Conservation (phyloP, 2,113 vertebrate species). For the Tauraco erythrolophus region DNA sequence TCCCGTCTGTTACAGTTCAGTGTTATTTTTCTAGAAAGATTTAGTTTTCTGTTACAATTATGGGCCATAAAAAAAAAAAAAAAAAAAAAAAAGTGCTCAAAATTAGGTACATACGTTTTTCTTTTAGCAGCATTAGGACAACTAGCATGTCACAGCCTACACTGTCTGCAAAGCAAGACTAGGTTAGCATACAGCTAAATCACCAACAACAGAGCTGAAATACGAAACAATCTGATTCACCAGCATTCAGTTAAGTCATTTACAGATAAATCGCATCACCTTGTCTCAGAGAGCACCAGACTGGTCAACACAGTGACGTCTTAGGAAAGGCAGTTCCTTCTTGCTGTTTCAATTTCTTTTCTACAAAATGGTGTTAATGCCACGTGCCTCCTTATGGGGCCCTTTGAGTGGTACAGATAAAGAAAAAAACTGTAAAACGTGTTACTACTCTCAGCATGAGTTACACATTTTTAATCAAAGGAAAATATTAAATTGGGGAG, state of each 20-base stretch:
- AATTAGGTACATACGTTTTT: neutral
- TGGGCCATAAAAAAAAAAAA: neutral
- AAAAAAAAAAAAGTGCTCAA: neutral
- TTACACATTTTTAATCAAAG: conserved; percentile 12
- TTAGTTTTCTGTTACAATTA: neutral
- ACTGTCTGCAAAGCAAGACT: neutral
- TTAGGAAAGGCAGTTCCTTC: neutral
- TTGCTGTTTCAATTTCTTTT: neutral
- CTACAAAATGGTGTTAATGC: neutral
- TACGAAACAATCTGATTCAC: neutral
- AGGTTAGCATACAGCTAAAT: neutral
- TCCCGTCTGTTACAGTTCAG: neutral
- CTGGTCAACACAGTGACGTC: neutral
- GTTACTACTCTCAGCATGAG: neutral
- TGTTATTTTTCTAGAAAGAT: neutral
- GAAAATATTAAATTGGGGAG: neutral
- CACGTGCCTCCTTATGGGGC: neutral
- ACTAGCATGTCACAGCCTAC: neutral
- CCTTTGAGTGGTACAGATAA: neutral
- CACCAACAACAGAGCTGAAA: neutral
- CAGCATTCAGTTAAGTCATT: neutral
- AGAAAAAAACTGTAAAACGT: neutral
- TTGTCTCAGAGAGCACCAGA: neutral
- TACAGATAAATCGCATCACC: neutral
- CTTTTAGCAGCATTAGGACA: neutral